These are phyloP conservation scores for Geophilus truncorum DNA, from an alignment of 2,888 invertebrate species.

Conservation along the genomic window DNA sequence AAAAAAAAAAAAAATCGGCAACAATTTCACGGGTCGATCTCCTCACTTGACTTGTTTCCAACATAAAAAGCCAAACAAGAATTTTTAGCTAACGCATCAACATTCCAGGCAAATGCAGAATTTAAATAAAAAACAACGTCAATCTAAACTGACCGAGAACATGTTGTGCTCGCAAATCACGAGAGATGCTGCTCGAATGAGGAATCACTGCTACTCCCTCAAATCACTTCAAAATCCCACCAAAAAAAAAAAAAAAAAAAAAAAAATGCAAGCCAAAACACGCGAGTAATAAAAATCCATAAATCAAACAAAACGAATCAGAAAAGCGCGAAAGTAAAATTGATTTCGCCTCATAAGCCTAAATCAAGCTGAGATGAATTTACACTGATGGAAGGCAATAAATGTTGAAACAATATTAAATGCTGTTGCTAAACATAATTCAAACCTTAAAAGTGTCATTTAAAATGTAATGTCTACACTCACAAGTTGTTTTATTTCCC, in stretches of 20 bases:
- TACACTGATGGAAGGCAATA: too few species aligned
- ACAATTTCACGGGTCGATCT: conserved; percentile 27
- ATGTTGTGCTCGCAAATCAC: not conserved
- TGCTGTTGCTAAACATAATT: too few species aligned
- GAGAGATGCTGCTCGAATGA: not conserved
- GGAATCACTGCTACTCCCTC: not conserved
- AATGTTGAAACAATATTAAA: too few species aligned
- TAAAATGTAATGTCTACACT: too few species aligned
- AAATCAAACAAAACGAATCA: too few species aligned
- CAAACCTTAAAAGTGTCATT: too few species aligned
- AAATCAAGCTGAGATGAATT: too few species aligned
- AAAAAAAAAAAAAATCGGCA: not conserved
- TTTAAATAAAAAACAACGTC: conserved; percentile 6
- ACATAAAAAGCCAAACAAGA: conserved; percentile 1
- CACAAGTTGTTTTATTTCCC: too few species aligned
- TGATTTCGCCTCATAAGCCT: too few species aligned
- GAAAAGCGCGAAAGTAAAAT: too few species aligned
- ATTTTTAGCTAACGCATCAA: not conserved
- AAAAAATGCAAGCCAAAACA: too few species aligned
- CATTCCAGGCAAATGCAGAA: conserved; percentile 3
- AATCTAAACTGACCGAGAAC: conserved; percentile 10
- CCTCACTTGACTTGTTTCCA: conserved; percentile 18
- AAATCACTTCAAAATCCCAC: not conserved
- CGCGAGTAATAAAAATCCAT: too few species aligned
- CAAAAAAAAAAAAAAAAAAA: not conserved